Evolutionary conservation across 2,797 vertebrate species (phyloP).

Genomic region (Eupleurogrammus muticus): DNA sequence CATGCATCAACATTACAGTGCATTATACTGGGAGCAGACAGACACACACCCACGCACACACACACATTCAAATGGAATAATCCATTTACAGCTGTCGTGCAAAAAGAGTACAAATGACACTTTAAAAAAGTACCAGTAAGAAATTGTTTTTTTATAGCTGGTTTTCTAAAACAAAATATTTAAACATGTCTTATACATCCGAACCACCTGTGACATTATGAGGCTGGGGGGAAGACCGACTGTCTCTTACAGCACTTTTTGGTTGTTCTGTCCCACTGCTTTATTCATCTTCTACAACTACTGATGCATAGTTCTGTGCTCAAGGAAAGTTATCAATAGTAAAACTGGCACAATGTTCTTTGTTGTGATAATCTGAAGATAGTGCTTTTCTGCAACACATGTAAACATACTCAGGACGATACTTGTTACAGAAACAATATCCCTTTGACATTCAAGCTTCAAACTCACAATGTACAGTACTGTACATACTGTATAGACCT

Average conservation of each 20-base stretch:
- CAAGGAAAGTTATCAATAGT: conserved; percentile 49
- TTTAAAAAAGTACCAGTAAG: conserved; percentile 74
- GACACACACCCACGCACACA: conserved; percentile 33
- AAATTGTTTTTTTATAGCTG: conserved; percentile 58
- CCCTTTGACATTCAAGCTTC: conserved; percentile 51
- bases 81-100: conserved; percentile 81
- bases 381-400: conserved; percentile 49
- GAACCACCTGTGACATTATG: conserved; percentile 65
- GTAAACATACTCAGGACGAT: conserved; percentile 64
- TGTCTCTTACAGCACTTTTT: conserved; percentile 77
- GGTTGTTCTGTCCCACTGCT: conserved; percentile 69
- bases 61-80: conserved; percentile 59
- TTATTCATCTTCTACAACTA: conserved; percentile 60
- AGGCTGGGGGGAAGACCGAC: conserved; percentile 48
- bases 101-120: conserved; percentile 82
- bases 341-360: conserved; percentile 55
- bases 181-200: conserved; percentile 56
- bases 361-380: conserved; percentile 43
- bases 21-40: conserved; percentile 76
- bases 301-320: conserved; percentile 80
- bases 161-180: conserved; percentile 59
- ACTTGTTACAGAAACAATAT: conserved; percentile 50
- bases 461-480: conserved; percentile 28
- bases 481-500: conserved; percentile 4
- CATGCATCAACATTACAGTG: conserved; percentile 85